These are phyloP conservation scores for Cephus rjabovi DNA, from an alignment of 2,888 invertebrate genomes.

Conservation along the genomic window DNA sequence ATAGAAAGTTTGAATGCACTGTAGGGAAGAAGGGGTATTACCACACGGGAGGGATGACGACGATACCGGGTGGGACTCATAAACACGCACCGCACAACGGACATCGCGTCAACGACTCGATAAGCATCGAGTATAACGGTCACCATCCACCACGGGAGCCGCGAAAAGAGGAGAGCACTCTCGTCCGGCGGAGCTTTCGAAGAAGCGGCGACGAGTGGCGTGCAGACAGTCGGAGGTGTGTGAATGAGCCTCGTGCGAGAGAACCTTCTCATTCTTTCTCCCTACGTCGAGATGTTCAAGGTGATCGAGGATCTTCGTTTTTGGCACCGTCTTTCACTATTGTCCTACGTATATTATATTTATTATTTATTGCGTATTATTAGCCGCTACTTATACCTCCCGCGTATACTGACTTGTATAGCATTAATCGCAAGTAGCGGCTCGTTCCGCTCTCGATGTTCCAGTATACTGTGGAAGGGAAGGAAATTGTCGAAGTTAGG, in stretches of 20 bases:
- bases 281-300: too few relatives aligned
- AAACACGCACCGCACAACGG: constrained; percentile 56
- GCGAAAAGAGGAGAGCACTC: constrained; percentile 61
- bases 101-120: constrained; percentile 51
- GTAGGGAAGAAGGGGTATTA: constrained; percentile 63
- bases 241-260: constrained; percentile 43
- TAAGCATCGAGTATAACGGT: constrained; percentile 60
- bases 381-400: too few relatives aligned
- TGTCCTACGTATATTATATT: too few relatives aligned
- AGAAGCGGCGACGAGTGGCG: constrained; percentile 63
- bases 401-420: too few relatives aligned
- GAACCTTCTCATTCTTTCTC: too few relatives aligned
- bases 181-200: constrained; percentile 61
- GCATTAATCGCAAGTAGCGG: too few relatives aligned
- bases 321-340: too few relatives aligned
- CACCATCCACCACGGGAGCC: constrained; percentile 60
- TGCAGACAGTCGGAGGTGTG: constrained; percentile 64
- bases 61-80: constrained; percentile 52
- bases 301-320: too few relatives aligned
- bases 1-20: constrained; percentile 58
- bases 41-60: constrained; percentile 51
- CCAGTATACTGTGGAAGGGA: constrained; percentile 62
- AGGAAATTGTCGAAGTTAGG: constrained; percentile 72
- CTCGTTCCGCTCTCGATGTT: too few relatives aligned
- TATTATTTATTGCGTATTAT: too few relatives aligned